phyloP scores from a whole-genome alignment of 2,888 invertebrate genomes.

The Megastigmus dorsalis region DNA sequence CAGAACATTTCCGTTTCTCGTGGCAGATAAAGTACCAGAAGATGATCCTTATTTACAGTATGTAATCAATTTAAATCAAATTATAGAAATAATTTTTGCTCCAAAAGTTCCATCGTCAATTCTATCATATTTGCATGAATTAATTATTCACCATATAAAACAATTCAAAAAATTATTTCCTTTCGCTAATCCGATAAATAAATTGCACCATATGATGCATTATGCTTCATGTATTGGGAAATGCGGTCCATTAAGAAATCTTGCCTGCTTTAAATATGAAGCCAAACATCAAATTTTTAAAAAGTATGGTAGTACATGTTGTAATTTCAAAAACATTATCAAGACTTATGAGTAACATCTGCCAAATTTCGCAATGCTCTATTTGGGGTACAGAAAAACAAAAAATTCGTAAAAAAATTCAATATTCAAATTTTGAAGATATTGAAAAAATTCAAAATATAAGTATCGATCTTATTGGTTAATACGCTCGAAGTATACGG shows the following conservation, averaged over 20 bases:
- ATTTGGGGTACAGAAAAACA: conserved; percentile 1
- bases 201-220: conserved; percentile 3
- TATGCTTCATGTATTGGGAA: background rate
- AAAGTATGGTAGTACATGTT: background rate
- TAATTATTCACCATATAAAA: background rate
- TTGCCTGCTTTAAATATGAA: background rate
- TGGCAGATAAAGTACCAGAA: background rate
- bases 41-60: background rate
- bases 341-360: background rate
- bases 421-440: background rate
- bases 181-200: background rate
- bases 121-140: background rate
- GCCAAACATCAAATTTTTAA: conserved; percentile 15
- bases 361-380: conserved; percentile 11
- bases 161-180: conserved; percentile 15
- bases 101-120: conserved; percentile 43
- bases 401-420: background rate
- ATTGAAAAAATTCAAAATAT: background rate
- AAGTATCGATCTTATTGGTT: background rate
- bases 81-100: conserved; percentile 49
- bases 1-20: background rate
- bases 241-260: conserved; percentile 1
- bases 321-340: conserved; percentile 22
- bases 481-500: background rate
- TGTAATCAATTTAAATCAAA: conserved; percentile 32